Evolutionary conservation across 2,797 vertebrate species (phyloP).

Genomic region (Enteromius anoplus): DNA sequence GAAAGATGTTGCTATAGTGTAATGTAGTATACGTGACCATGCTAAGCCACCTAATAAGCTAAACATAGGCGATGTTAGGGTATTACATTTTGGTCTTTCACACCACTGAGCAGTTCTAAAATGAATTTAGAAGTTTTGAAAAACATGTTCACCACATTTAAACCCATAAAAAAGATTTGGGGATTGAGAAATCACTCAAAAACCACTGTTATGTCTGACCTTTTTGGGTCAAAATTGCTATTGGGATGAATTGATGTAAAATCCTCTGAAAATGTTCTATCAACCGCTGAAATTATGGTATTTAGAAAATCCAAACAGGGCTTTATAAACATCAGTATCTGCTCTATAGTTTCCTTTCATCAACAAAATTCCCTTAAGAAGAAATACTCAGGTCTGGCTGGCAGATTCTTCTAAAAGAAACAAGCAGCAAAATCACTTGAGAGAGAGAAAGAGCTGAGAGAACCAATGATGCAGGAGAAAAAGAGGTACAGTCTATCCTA

Average conservation of each 20-base stretch:
- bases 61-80: background rate
- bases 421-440: constrained; percentile 16
- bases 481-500: constrained; percentile 49
- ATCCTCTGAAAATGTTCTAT: background rate
- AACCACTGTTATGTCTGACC: background rate
- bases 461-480: constrained; percentile 37
- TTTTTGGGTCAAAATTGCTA: background rate
- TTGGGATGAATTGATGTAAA: background rate
- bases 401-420: background rate
- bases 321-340: background rate
- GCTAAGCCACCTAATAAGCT: background rate
- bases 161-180: background rate
- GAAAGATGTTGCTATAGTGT: background rate
- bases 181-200: background rate
- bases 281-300: background rate
- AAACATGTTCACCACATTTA: background rate
- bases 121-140: background rate
- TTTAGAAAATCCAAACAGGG: background rate
- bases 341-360: background rate
- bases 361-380: background rate
- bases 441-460: background rate
- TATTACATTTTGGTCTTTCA: background rate
- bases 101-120: background rate
- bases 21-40: background rate
- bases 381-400: background rate